Conservation (phyloP, 2,888 invertebrate species). For the Machimus atricapillus region DNA sequence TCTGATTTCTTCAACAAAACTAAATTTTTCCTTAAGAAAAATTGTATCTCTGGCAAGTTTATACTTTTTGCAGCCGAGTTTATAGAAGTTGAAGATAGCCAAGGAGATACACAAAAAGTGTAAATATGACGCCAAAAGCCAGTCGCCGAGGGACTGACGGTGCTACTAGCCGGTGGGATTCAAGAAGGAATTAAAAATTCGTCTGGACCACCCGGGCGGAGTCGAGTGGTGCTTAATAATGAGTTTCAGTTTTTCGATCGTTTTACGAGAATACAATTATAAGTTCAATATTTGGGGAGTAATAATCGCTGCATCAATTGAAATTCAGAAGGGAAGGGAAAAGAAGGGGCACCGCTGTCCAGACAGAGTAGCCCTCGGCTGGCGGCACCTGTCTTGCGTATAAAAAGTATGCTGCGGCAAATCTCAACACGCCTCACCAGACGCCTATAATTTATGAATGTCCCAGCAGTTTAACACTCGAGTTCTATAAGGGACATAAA, state of each 20-base stretch:
- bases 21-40: background rate
- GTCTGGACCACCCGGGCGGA: slow-evolving; percentile 45
- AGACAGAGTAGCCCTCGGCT: background rate
- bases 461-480: slow-evolving; percentile 14
- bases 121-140: slow-evolving; percentile 7
- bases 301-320: background rate
- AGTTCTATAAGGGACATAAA: slow-evolving; percentile 12
- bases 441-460: slow-evolving; percentile 28
- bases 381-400: background rate
- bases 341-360: background rate
- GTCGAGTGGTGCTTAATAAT: slow-evolving; percentile 29
- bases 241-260: slow-evolving; percentile 29
- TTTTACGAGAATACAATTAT: background rate
- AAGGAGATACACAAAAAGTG: background rate
- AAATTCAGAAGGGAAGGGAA: background rate
- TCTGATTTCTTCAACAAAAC: background rate
- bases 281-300: slow-evolving; percentile 22
- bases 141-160: background rate
- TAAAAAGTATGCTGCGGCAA: background rate
- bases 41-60: background rate
- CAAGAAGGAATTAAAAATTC: slow-evolving; percentile 40
- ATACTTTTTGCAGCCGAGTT: background rate
- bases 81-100: background rate
- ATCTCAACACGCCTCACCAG: background rate
- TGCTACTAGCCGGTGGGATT: background rate